These are phyloP conservation scores for Isichthys henryi DNA, from an alignment of 2,113 vertebrate genomes.

Conservation along the genomic window DNA sequence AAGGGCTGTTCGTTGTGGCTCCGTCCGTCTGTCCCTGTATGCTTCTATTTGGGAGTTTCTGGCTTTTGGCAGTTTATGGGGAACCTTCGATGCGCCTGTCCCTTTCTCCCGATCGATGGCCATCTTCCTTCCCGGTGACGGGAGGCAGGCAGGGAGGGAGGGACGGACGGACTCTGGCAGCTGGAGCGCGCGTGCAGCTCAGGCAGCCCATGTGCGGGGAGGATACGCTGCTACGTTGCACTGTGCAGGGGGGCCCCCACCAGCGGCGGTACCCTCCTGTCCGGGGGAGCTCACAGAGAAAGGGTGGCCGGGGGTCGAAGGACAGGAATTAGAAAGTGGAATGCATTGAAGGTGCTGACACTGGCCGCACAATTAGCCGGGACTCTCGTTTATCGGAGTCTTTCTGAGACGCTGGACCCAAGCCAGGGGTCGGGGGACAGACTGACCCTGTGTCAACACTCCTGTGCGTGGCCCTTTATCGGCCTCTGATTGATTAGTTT, in stretches of 20 bases:
- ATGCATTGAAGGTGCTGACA: constrained; percentile 64
- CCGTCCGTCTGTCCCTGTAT: background rate
- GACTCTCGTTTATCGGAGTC: constrained; percentile 58
- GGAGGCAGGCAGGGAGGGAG: background rate
- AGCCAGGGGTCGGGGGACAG: constrained; percentile 61
- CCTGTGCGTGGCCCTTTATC: constrained; percentile 69
- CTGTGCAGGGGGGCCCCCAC: background rate
- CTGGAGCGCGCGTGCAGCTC: background rate
- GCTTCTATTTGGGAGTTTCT: background rate
- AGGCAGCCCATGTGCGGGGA: background rate
- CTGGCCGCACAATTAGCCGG: constrained; percentile 66
- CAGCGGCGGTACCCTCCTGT: constrained; percentile 2
- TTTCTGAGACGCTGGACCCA: constrained; percentile 57
- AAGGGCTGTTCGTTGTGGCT: background rate
- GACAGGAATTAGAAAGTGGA: constrained; percentile 28
- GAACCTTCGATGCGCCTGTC: background rate
- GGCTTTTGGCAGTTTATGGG: background rate
- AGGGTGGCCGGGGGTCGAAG: constrained; percentile 37
- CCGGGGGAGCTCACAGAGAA: constrained; percentile 27
- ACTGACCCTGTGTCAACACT: constrained; percentile 68
- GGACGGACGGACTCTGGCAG: background rate
- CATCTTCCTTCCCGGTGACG: background rate
- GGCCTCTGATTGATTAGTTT: constrained; percentile 70
- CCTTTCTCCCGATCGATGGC: background rate
- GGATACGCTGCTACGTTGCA: background rate